These are phyloP conservation scores for Autographa gamma DNA, from an alignment of 2,888 invertebrate species.

Conservation along the genomic window DNA sequence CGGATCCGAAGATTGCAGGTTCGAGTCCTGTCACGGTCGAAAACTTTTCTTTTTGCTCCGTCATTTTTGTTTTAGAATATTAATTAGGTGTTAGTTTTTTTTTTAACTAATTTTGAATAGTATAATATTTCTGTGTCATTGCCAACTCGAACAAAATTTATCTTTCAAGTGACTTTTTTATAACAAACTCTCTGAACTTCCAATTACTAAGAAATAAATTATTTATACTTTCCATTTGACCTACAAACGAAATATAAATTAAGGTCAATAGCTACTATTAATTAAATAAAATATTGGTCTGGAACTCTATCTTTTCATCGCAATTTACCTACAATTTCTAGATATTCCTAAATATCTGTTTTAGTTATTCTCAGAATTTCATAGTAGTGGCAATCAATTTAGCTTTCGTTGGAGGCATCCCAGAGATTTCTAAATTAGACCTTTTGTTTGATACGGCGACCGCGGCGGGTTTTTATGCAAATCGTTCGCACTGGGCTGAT, in stretches of 20 bases:
- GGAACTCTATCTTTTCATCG: background rate
- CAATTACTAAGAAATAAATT: background rate
- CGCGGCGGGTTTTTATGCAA: slow-evolving; percentile 52
- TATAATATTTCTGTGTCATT: background rate
- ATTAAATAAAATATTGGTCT: background rate
- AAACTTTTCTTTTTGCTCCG: slow-evolving; percentile 15
- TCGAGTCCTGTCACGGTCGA: slow-evolving; percentile 92
- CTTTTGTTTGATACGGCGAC: slow-evolving; percentile 55
- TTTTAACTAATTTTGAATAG: background rate
- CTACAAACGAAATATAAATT: background rate
- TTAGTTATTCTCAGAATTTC: slow-evolving; percentile 44
- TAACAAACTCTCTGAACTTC: background rate
- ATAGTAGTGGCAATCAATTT: slow-evolving; percentile 43
- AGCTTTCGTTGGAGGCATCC: slow-evolving; percentile 52
- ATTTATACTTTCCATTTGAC: background rate
- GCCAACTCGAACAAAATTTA: background rate
- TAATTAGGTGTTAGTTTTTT: background rate
- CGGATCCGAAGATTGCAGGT: slow-evolving; percentile 93
- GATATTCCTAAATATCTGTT: slow-evolving; percentile 20
- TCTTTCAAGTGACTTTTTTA: background rate
- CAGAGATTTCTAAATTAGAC: slow-evolving; percentile 61
- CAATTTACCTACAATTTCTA: slow-evolving; percentile 16
- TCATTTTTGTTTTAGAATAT: slow-evolving; percentile 19
- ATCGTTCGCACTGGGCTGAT: slow-evolving; percentile 47
- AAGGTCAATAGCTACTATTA: background rate